Evolutionary conservation across 2,888 invertebrate genomes (phyloP), one percentile per base, ranked within the genome.

Genomic region (Ochropacha duplaris): DNA sequence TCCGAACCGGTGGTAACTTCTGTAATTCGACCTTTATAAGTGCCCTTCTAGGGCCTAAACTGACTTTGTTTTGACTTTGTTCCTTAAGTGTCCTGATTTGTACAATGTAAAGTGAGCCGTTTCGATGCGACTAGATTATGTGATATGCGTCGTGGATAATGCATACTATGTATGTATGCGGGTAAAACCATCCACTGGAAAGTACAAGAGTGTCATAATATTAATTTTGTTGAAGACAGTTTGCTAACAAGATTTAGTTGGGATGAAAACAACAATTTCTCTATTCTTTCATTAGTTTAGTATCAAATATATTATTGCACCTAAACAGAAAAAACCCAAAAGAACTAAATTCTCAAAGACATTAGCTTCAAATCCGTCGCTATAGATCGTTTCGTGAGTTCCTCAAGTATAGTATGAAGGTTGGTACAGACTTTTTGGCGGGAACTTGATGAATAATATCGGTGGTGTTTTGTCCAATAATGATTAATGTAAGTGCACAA

Each of bases 381-480:
- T 24, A 24, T 24, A 24, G 24, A 24, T 24, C 24, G 3, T 24
- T 24, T 24, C 24, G 24, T 2, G 24, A 24, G 2, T 24, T 31
- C 12, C 0, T 0, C 3, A 12, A 31, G n/a, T 2, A 12, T 2
- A 49, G 3, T n/a, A n/a, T n/a, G n/a, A n/a, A n/a, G 22, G 2
- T 22, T 52, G 39, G 54, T 50, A 83, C 87, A 78, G 64, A 92
- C 91, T 87, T 90, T 75, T 92, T 92, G 63, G 92, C 92, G 69
- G 87, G 88, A 60, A n/a, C n/a, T n/a, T n/a, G n/a, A n/a, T n/a
- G n/a, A n/a, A n/a, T n/a, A n/a, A n/a, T n/a, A n/a, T n/a, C 85
- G 90, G 68, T 88, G 89, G 72, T 86, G 90, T 22, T n/a, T n/a
- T n/a, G n/a, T n/a, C n/a, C n/a, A n/a, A n/a, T n/a, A n/a, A n/a